Evolutionary conservation across 2,888 invertebrate species (phyloP).

Genomic region (Drosophila koepferae): DNA sequence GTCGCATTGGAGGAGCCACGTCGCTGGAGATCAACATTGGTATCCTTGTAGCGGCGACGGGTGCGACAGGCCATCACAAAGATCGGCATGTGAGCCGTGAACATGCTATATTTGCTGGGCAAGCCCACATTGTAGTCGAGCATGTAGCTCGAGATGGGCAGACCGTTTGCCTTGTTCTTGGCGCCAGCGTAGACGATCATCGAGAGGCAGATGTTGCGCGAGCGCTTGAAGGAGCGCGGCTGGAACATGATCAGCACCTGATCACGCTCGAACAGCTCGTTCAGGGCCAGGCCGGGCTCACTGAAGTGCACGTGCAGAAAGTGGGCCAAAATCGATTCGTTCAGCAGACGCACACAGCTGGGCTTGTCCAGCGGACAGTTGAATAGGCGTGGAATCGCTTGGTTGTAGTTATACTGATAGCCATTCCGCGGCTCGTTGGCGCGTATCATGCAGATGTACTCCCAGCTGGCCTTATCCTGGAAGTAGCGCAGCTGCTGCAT

Average conservation of each 20-base stretch:
- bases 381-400: not conserved
- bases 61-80: slow-evolving; percentile 56
- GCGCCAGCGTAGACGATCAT: slow-evolving; percentile 32
- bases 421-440: too few species aligned
- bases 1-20: not conserved
- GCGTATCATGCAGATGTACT: not conserved
- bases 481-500: slow-evolving; percentile 33
- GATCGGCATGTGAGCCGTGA: slow-evolving; percentile 38
- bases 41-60: not conserved
- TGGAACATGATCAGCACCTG: slow-evolving; percentile 42
- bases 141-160: slow-evolving; percentile 3
- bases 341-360: slow-evolving; percentile 19
- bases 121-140: slow-evolving; percentile 29
- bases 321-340: slow-evolving; percentile 36
- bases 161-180: fast-evolving
- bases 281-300: slow-evolving; percentile 11
- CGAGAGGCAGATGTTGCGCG: slow-evolving; percentile 47
- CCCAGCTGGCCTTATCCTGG: slow-evolving; percentile 6
- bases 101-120: fast-evolving
- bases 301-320: slow-evolving; percentile 28
- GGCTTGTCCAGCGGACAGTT: slow-evolving; percentile 29
- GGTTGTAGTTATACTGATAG: fast-evolving
- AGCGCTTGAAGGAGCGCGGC: slow-evolving; percentile 29
- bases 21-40: fast-evolving
- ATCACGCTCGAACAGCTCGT: slow-evolving; percentile 27